A percentile compares a stretch with the other conserved stretches of the same genome.
Conservation (phyloP, 2,797 vertebrate species). For the Scolopax rusticola region DNA sequence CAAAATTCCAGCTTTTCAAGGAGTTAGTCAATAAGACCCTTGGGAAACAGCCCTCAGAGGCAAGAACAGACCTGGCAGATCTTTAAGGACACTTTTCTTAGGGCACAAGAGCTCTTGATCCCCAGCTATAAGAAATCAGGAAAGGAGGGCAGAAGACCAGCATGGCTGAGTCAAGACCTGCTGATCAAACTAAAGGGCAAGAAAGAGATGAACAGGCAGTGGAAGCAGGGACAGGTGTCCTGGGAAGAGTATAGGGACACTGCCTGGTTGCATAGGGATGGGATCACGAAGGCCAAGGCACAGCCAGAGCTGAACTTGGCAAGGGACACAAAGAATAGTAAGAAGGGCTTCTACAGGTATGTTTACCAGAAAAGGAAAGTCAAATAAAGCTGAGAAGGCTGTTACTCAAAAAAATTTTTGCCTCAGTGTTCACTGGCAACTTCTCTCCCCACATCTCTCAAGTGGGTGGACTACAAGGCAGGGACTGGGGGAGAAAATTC, state of each 20-base stretch:
- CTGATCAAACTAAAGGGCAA: neutral
- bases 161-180: neutral
- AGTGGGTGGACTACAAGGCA: neutral
- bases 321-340: neutral
- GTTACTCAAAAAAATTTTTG: neutral
- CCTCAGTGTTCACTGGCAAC: neutral
- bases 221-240: neutral
- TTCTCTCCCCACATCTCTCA: neutral
- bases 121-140: neutral
- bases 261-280: neutral
- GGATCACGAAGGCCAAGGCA: neutral
- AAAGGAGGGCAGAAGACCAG: neutral
- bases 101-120: neutral
- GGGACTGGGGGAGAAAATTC: neutral
- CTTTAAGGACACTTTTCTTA: neutral
- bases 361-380: neutral
- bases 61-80: neutral
- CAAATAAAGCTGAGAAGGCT: neutral
- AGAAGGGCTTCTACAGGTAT: neutral
- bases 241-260: neutral
- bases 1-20: neutral
- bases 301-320: neutral
- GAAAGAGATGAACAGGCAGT: neutral
- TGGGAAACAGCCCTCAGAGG: neutral
- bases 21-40: neutral